Percentiles rank a stretch among this genome's conserved stretches.
phyloP scores from a whole-genome alignment of 2,888 invertebrate species.

The Urechis unicinctus region DNA sequence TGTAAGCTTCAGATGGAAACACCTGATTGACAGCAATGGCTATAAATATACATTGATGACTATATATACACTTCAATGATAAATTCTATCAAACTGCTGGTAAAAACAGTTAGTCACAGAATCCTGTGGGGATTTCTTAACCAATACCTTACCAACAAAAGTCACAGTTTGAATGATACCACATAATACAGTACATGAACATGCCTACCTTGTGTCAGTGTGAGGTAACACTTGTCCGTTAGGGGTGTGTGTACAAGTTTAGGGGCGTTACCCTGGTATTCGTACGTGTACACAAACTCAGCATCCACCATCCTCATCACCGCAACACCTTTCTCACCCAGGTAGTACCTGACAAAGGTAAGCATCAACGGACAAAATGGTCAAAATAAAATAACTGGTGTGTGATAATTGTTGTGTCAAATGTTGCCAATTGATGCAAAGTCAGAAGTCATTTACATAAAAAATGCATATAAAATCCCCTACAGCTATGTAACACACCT shows the following conservation, averaged over 20 bases:
- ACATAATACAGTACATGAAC: not conserved
- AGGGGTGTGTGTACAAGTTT: slow-evolving; percentile 92
- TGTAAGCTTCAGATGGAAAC: no score
- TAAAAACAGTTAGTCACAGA: no score
- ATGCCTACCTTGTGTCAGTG: slow-evolving; percentile 70
- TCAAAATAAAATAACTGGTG: not conserved
- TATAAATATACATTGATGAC: no score
- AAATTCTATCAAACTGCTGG: no score
- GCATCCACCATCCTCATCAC: slow-evolving; percentile 86
- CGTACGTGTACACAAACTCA: slow-evolving; percentile 91
- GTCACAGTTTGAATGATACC: no score
- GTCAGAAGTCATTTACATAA: not conserved
- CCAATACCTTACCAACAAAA: no score
- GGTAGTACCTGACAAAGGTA: slow-evolving; percentile 61
- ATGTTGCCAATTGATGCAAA: no score
- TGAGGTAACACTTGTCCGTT: slow-evolving; percentile 95
- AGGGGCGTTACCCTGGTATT: slow-evolving; percentile 92
- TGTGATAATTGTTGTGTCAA: no score
- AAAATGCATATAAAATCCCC: not conserved
- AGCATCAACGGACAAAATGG: not conserved
- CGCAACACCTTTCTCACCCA: slow-evolving; percentile 33
- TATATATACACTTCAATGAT: no score
- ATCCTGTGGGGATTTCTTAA: no score
- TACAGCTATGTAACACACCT: not conserved
- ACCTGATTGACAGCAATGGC: no score